Evolutionary conservation across 2,113 vertebrate species (phyloP).

Genomic region (Ceratotherium simum): DNA sequence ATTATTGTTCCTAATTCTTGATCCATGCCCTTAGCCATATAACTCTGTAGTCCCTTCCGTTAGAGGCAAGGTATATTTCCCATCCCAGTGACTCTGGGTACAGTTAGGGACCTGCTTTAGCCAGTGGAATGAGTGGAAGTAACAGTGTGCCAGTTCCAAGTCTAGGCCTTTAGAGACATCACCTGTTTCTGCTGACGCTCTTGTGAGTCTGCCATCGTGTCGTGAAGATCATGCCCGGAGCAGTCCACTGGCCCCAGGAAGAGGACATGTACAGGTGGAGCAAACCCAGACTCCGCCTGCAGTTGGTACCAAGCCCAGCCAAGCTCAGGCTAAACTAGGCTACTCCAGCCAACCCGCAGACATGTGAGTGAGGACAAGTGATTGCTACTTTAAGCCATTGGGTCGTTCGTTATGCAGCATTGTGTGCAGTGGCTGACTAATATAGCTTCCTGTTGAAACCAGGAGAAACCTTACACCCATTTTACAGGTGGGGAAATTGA

Average conservation of each 20-base stretch:
- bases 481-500: neutral
- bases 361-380: neutral
- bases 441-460: neutral
- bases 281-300: neutral
- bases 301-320: neutral
- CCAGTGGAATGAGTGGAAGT: neutral
- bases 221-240: neutral
- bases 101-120: neutral
- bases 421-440: accelerated
- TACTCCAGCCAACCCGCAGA: accelerated
- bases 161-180: accelerated
- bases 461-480: neutral
- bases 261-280: accelerated
- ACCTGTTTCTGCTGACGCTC: neutral
- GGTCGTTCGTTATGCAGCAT: neutral
- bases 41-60: neutral
- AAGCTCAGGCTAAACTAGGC: neutral
- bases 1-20: too few relatives aligned
- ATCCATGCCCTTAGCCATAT: accelerated
- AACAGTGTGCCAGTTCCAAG: neutral
- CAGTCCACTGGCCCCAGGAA: neutral
- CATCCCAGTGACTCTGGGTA: accelerated
- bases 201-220: neutral
- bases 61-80: too few relatives aligned
- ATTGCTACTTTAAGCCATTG: accelerated